Base-by-base conservation (phyloP, 2,797 vertebrate species). In the Rhyacichthys aspro region DNA sequence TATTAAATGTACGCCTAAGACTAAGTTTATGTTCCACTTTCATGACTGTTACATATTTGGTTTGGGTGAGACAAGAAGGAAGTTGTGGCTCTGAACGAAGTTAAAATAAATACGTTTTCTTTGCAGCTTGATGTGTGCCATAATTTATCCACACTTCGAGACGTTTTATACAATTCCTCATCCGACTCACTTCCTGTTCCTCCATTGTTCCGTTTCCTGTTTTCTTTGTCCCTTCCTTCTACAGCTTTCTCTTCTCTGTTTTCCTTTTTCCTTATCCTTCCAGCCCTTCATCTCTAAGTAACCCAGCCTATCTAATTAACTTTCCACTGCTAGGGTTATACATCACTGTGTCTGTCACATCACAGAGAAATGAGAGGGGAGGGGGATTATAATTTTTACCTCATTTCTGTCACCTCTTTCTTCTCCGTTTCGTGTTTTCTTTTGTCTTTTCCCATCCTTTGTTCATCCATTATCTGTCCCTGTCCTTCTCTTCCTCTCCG, bases 221-320 rank as follows among this genome's bases (percentile, higher is more conserved):
- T 33, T 61, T 70, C 52, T 50, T 45, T 60, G 37, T 59, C 68
- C 2, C 19, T 23, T 28, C 23, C 34, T 47, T 44, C 59, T 28
- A 45, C 57, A 39, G 61, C 47, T 53, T 60, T 49, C 54, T 59
- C 55, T 72, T 62, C 47, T 48, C 34, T 37, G 38, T 43, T 50
- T 52, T 56, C 17, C 42, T 56, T 58, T 38, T 15, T 50, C 32
- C 63, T 65, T 59, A 70, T 75, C 72, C 72, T 70, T 45, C 64
- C 67, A 75, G 78, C 83, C 72, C 76, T 79, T 80, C 80, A 84
- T 87, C 67, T 83, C 68, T 71, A 76, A 79, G 79, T 86, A 81
- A 80, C 79, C 56, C 82, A 71, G 78, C 82, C 84, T 78, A 72
- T 86, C 80, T 89, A 84, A 89, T 89, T 87, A 87, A 88, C 83